Conservation (phyloP, 2,888 invertebrate species). For the Xestobium rufovillosum region DNA sequence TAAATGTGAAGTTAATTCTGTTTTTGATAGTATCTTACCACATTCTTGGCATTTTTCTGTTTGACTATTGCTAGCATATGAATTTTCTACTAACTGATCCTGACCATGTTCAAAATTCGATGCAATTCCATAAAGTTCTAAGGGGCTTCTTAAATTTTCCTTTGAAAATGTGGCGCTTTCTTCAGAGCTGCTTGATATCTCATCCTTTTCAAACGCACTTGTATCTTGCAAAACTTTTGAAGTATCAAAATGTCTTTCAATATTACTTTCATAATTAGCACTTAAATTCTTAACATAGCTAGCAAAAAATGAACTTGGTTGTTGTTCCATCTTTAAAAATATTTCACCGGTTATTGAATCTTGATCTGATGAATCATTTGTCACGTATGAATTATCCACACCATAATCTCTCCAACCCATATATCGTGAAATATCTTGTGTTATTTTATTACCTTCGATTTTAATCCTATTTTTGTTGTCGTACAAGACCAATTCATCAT, state of each 20-base stretch:
- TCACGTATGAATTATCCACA: too few species aligned
- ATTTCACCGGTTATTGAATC: conserved; percentile 24
- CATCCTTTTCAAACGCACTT: conserved; percentile 13
- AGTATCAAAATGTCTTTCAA: conserved; percentile 31
- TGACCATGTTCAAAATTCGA: too few species aligned
- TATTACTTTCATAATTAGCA: conserved; percentile 9
- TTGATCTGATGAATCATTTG: conserved; percentile 13
- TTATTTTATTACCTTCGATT: too few species aligned
- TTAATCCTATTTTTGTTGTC: too few species aligned
- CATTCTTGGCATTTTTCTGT: conserved; percentile 62
- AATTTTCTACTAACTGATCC: not conserved
- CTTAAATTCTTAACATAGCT: conserved; percentile 26
- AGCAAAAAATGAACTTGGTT: conserved; percentile 29
- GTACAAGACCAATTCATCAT: conserved; percentile 13
- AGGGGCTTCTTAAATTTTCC: too few species aligned
- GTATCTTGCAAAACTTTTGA: conserved; percentile 28
- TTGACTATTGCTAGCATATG: conserved; percentile 31
- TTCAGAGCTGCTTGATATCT: conserved; percentile 7
- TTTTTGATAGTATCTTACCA: conserved; percentile 51
- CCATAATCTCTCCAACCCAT: not conserved
- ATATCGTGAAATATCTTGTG: too few species aligned
- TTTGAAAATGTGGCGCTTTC: conserved; percentile 5
- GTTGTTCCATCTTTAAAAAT: conserved; percentile 11
- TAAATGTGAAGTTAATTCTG: conserved; percentile 63
- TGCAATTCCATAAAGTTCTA: too few species aligned